Evolutionary conservation across 2,797 vertebrate species (phyloP), one percentile per base, ranked within the genome.

Genomic region (Austrolebias charrua): DNA sequence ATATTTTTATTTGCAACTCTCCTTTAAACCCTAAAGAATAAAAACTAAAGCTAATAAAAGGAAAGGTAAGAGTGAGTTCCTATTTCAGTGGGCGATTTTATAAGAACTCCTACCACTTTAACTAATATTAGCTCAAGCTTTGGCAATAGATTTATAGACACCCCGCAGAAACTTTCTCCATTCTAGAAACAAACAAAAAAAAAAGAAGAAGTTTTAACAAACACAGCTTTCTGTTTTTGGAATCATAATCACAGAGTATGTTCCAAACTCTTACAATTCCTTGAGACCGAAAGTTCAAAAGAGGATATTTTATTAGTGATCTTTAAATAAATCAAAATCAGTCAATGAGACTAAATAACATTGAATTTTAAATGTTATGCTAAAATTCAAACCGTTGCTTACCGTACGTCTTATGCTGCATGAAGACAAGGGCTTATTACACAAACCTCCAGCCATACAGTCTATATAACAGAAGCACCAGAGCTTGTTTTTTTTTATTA

Each of bases 401-500:
- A 19, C 15, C 42, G 45, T 16, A 57, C 29, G 19, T 15, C 7
- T 0, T 2, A 0, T 24, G 24, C 24, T 24, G 24, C 24, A 24
- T 24, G 24, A 24, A 24, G 3, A 24, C 24, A 24, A 24, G 24
- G 3, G 24, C 24, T 24, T 24, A 24, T 24, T 24, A 24, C 24
- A 24, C 24, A 24, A 24, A 24, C 24, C 24, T 24, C 24, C 24
- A 24, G 24, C 1, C 24, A 24, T 24, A 24, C 24, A 24, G 24
- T 24, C 12, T 0, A 0, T 14, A 43, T 45, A 20, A n/a, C 20
- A 55, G 29, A 18, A 11, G 42, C 19, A 31, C 8, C 42, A 18
- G 24, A 28, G 52, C n/a, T 47, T 8, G 40, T 60, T 67, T 42
- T 63, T 71, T 70, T 52, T 63, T 71, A 72, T 63, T 71, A 72